Evolutionary conservation across 2,888 invertebrate genomes (phyloP).

Genomic region (Lasioglossum vierecki): DNA sequence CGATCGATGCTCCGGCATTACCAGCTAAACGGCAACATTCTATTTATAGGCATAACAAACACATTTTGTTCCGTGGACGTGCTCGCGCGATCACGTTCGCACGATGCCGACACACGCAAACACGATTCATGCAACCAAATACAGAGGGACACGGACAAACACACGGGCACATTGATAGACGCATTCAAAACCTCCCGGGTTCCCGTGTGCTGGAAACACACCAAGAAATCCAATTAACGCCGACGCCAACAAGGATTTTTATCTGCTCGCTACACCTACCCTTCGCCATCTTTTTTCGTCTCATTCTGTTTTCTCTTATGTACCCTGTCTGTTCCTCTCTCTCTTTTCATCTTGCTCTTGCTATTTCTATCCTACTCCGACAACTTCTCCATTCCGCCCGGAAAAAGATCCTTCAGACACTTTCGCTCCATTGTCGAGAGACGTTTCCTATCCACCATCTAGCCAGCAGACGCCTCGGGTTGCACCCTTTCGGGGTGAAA

Average conservation of each 20-base stretch:
- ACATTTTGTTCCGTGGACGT: slow-evolving; percentile 19
- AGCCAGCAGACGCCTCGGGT: slow-evolving; percentile 8
- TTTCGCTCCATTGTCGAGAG: slow-evolving; percentile 12
- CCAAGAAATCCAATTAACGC: slow-evolving; percentile 33
- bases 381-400: slow-evolving; percentile 4
- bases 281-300: not conserved
- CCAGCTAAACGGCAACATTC: slow-evolving; percentile 43
- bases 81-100: slow-evolving; percentile 7
- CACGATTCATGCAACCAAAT: too few species aligned
- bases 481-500: slow-evolving; percentile 14
- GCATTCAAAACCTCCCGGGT: not conserved
- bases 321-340: not conserved
- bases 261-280: slow-evolving; percentile 11
- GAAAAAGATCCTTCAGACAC: slow-evolving; percentile 10
- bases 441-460: slow-evolving; percentile 11
- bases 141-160: too few species aligned
- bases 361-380: not conserved
- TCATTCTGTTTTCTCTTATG: not conserved
- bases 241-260: slow-evolving; percentile 12
- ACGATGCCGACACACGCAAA: not conserved
- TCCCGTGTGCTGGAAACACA: slow-evolving; percentile 2
- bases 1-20: slow-evolving; percentile 56
- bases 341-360: not conserved
- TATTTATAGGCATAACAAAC: slow-evolving; percentile 44
- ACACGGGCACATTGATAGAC: not conserved